A percentile compares a stretch with the other conserved stretches of the same genome.
Conservation (phyloP, 2,888 invertebrate species). For the Drosophila lacicola region DNA sequence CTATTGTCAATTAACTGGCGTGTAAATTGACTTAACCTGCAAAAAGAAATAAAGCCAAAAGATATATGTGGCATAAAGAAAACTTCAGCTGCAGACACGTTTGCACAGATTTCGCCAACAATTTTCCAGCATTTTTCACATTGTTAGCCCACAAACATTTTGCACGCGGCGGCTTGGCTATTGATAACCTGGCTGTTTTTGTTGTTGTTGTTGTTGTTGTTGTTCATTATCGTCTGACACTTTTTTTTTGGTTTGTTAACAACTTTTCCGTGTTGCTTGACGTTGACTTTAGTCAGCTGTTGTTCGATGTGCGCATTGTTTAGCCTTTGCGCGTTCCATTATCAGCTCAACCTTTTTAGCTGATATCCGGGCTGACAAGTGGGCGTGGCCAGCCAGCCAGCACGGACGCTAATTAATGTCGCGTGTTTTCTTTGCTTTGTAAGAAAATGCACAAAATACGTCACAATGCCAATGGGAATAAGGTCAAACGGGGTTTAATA, state of each 20-base stretch:
- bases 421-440: slow-evolving; percentile 35
- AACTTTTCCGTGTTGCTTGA: slow-evolving; percentile 29
- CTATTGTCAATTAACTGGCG: slow-evolving; percentile 70
- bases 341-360: slow-evolving; percentile 38
- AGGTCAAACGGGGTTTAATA: slow-evolving; percentile 59
- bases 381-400: slow-evolving; percentile 13
- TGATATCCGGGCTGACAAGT: slow-evolving; percentile 32
- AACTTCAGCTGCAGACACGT: slow-evolving; percentile 39
- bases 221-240: slow-evolving; percentile 42
- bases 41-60: slow-evolving; percentile 16
- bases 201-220: slow-evolving; percentile 21
- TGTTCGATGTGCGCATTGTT: slow-evolving; percentile 18
- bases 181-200: slow-evolving; percentile 15
- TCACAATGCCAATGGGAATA: slow-evolving; percentile 48
- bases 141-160: slow-evolving; percentile 30
- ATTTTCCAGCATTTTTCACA: slow-evolving; percentile 49
- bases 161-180: slow-evolving; percentile 16
- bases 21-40: slow-evolving; percentile 68
- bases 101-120: slow-evolving; percentile 28
- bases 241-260: slow-evolving; percentile 30
- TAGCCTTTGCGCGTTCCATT: slow-evolving; percentile 33
- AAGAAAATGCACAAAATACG: slow-evolving; percentile 41
- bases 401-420: slow-evolving; percentile 49
- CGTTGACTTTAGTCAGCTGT: slow-evolving; percentile 26
- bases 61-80: slow-evolving; percentile 10